Evolutionary conservation across 2,797 vertebrate genomes (phyloP), one percentile per base, ranked within the genome.

Genomic region (Xiphorhynchus erythropygius): DNA sequence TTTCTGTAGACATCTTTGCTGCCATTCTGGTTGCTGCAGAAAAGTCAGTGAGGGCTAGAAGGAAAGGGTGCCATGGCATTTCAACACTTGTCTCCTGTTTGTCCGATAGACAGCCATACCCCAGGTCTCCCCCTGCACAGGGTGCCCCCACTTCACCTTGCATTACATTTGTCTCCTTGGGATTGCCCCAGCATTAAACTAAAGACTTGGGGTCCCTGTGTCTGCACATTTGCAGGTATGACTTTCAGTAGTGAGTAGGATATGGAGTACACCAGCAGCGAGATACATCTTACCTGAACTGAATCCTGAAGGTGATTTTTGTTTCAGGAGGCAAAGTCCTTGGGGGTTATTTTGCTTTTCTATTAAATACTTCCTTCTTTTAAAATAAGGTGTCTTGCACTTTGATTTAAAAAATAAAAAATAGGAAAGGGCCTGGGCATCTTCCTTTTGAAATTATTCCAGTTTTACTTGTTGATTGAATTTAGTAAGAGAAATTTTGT

Each of bases 211-310:
- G 41, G 37, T 50, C 57, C 57, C 57, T 35, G 30, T 25, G 27
- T 57, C 60, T 39, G 46, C 35, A 32, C 7, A 21, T 44, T 46
- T 3, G 0, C 6, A 1, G 3, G 22, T 10, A 35, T 1, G 0
- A 2, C 9, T 70, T 70, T 14, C 57, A 88, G 42, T 27, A 21
- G 0, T 2, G 46, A 84, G 35, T 62, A 75, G 64, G 44, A 71
- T 7, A 0, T 9, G 18, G 30, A 3, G 0, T 9, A 6, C 32
- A 62, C 18, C 64, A 80, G 60, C 14, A 64, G 49, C 13, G 18
- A 30, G 2, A 13, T 23, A 13, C 41, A 4, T 33, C 23, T 79
- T 28, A 37, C 53, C 24, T 55, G 27, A 68, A 25, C 6, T n/a
- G 59, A 28, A 42, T 49, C 33, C 18, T 25, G 52, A 25, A 15